Percentiles rank a stretch among this genome's conserved stretches.
Conservation (phyloP, 2,113 vertebrate genomes). For the Ursus arctos region DNA sequence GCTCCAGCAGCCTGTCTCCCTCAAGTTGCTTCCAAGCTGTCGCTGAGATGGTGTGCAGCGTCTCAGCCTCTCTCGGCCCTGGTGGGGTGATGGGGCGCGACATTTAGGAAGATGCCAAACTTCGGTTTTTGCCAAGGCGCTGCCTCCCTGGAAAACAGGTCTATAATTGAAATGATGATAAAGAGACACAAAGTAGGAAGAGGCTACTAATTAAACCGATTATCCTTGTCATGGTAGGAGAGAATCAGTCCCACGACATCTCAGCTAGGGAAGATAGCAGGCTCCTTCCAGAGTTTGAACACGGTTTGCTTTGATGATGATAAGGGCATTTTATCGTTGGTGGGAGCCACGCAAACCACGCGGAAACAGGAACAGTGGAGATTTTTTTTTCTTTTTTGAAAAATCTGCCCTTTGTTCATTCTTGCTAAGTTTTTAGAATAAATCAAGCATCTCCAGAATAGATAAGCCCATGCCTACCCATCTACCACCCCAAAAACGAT, state of each 20-base stretch:
- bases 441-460: slow-evolving; percentile 31
- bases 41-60: neutral
- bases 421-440: slow-evolving; percentile 42
- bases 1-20: neutral
- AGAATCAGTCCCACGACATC: slow-evolving; percentile 59
- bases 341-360: neutral
- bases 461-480: neutral
- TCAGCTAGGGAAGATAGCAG: slow-evolving; percentile 65
- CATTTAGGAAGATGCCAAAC: slow-evolving; percentile 44
- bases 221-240: slow-evolving; percentile 73
- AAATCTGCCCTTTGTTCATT: slow-evolving; percentile 10
- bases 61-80: neutral
- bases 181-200: slow-evolving; percentile 77
- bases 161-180: slow-evolving; percentile 82
- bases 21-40: neutral
- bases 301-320: slow-evolving; percentile 11
- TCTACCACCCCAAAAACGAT: neutral
- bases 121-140: slow-evolving; percentile 59
- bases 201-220: slow-evolving; percentile 83
- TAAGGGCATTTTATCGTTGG: slow-evolving; percentile 47
- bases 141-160: slow-evolving; percentile 66
- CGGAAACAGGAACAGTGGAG: neutral
- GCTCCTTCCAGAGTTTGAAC: slow-evolving; percentile 60
- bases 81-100: neutral
- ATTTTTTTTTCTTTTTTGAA: neutral